Evolutionary conservation across 2,113 vertebrate species (phyloP).

Genomic region (Isurus oxyrinchus): DNA sequence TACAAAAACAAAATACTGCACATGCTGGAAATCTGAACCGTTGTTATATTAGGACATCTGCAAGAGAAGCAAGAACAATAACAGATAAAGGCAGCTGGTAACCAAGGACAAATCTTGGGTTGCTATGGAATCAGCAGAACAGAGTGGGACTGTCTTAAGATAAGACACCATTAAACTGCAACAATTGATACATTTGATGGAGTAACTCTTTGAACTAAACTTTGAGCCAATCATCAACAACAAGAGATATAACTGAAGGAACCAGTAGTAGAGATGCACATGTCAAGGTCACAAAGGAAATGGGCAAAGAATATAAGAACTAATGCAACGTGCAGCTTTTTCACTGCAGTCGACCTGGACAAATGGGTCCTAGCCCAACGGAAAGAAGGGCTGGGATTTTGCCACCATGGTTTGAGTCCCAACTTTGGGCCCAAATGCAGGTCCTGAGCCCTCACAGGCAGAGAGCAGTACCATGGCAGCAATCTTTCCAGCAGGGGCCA

Average conservation of each 20-base stretch:
- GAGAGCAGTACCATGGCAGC: no score
- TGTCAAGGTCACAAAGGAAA: not conserved
- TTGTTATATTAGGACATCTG: not conserved
- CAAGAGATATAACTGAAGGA: not conserved
- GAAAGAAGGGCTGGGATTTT: not conserved
- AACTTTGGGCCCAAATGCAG: no score
- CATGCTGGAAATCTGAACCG: not conserved
- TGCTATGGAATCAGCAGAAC: not conserved
- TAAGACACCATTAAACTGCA: not conserved
- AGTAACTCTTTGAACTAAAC: not conserved
- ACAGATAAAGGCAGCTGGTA: not conserved
- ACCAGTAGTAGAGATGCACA: not conserved
- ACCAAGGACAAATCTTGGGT: not conserved
- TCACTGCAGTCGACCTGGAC: not conserved
- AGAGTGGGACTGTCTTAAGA: not conserved
- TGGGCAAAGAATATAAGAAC: not conserved
- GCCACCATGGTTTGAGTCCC: no score
- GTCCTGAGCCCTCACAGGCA: no score
- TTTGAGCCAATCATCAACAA: not conserved
- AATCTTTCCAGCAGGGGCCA: no score
- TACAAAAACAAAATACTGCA: not conserved
- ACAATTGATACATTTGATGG: not conserved
- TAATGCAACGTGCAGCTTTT: not conserved
- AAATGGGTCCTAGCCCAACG: not conserved
- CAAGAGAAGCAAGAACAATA: not conserved